Percentiles rank a stretch among this genome's conserved stretches.
phyloP scores from a whole-genome alignment of 2,113 vertebrate species.

The Pipa parva region DNA sequence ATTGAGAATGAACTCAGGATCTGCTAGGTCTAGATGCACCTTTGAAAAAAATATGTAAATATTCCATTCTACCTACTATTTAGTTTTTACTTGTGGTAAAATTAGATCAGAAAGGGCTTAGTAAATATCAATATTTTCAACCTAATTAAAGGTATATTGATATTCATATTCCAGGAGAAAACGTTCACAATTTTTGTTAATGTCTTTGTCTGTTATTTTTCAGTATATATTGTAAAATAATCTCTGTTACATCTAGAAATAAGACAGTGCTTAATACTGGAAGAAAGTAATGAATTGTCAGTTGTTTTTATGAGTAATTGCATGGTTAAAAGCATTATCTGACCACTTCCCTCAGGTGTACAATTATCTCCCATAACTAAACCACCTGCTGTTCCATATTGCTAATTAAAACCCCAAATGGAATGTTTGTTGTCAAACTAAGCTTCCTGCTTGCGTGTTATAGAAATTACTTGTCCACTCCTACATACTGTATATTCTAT shows the following conservation, averaged over 20 bases:
- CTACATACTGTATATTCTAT: slow-evolving; percentile 1
- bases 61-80: no score
- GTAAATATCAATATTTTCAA: no score
- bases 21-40: no score
- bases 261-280: background rate
- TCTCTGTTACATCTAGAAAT: background rate
- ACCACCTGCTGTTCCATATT: slow-evolving; percentile 25
- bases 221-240: background rate
- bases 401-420: slow-evolving; percentile 24
- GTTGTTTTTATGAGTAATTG: slow-evolving; percentile 2
- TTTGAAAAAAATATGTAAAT: no score
- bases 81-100: no score
- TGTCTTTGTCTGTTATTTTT: no score
- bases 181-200: no score
- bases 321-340: slow-evolving; percentile 18
- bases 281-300: background rate
- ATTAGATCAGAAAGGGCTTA: no score
- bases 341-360: slow-evolving; percentile 32
- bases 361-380: slow-evolving; percentile 36
- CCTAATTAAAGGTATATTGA: no score
- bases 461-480: background rate
- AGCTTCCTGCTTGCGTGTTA: slow-evolving; percentile 19
- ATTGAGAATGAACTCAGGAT: no score
- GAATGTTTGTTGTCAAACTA: slow-evolving; percentile 21
- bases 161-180: no score